Percentiles rank a stretch among this genome's conserved stretches.
These are phyloP conservation scores for Xylophagus ater DNA, from an alignment of 2,888 invertebrate genomes.

Conservation along the genomic window DNA sequence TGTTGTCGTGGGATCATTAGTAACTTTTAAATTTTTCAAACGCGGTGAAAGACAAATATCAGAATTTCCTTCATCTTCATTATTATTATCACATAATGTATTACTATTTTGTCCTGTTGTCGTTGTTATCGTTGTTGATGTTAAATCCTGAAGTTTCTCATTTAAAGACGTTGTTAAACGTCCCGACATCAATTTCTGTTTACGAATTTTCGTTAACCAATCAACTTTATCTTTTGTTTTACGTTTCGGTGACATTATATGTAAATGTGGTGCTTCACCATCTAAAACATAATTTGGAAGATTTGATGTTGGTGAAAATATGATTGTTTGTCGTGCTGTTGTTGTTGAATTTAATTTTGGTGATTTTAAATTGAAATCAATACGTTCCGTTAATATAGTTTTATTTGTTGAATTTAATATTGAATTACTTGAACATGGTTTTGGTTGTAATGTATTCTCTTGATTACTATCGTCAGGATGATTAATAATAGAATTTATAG, in stretches of 20 bases:
- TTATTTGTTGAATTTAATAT: slow-evolving; percentile 7
- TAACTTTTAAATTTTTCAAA: slow-evolving; percentile 27
- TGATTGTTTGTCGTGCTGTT: slow-evolving; percentile 21
- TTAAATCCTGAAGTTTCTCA: no score
- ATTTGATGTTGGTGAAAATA: slow-evolving; percentile 54
- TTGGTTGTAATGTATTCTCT: slow-evolving; percentile 18
- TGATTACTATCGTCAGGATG: slow-evolving; percentile 26
- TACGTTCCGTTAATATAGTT: slow-evolving; percentile 26
- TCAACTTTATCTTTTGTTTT: slow-evolving; percentile 51
- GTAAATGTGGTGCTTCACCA: slow-evolving; percentile 65
- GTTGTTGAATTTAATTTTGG: slow-evolving; percentile 24
- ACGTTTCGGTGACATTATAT: slow-evolving; percentile 55
- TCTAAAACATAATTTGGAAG: slow-evolving; percentile 66
- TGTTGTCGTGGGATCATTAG: slow-evolving; percentile 20
- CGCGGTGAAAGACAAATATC: slow-evolving; percentile 27
- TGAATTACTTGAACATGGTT: background rate
- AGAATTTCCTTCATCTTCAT: background rate
- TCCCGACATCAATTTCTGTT: slow-evolving; percentile 40
- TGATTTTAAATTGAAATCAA: slow-evolving; percentile 19
- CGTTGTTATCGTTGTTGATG: background rate
- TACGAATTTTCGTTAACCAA: slow-evolving; percentile 58
- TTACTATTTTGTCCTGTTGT: slow-evolving; percentile 10
- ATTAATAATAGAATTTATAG: slow-evolving; percentile 16
- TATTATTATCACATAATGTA: slow-evolving; percentile 1
- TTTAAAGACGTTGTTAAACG: slow-evolving; percentile 25